These are phyloP conservation scores for Saccostrea glomerata DNA, from an alignment of 1,140 invertebrate genomes.

Conservation along the genomic window DNA sequence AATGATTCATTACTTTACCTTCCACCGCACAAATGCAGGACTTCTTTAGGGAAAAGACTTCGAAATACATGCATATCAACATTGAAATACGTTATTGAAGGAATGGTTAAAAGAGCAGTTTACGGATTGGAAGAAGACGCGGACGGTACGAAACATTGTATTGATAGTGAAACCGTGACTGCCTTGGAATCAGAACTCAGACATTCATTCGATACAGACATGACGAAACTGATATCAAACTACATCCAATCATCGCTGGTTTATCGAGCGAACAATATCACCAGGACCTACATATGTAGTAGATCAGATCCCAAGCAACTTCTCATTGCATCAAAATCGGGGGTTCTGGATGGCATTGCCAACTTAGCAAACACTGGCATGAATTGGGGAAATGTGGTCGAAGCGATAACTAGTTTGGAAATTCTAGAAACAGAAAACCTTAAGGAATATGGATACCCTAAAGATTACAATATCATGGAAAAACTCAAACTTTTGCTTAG, in stretches of 20 bases:
- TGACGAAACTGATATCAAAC: background rate
- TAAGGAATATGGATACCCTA: slow-evolving; percentile 30
- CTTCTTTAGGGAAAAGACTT: background rate
- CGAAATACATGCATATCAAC: background rate
- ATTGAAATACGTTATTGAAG: background rate
- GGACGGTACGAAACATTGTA: background rate
- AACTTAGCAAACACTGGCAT: background rate
- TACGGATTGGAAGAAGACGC: background rate
- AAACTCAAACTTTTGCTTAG: background rate
- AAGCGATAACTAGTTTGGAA: slow-evolving; percentile 3
- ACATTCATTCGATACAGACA: background rate
- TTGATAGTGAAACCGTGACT: background rate
- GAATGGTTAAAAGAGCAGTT: background rate
- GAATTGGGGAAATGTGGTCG: slow-evolving; percentile 33
- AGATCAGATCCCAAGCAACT: slow-evolving; percentile 39
- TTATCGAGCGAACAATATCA: background rate
- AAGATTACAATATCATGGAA: slow-evolving; percentile 12
- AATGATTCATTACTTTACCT: slow-evolving; percentile 22
- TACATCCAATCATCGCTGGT: background rate
- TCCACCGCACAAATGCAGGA: slow-evolving; percentile 28
- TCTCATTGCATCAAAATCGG: background rate
- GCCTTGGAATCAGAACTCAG: background rate
- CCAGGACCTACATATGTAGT: slow-evolving; percentile 22
- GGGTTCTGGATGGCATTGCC: background rate
- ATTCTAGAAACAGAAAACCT: slow-evolving; percentile 41